Conservation (phyloP, 2,888 invertebrate genomes). For the Pomacea canaliculata region DNA sequence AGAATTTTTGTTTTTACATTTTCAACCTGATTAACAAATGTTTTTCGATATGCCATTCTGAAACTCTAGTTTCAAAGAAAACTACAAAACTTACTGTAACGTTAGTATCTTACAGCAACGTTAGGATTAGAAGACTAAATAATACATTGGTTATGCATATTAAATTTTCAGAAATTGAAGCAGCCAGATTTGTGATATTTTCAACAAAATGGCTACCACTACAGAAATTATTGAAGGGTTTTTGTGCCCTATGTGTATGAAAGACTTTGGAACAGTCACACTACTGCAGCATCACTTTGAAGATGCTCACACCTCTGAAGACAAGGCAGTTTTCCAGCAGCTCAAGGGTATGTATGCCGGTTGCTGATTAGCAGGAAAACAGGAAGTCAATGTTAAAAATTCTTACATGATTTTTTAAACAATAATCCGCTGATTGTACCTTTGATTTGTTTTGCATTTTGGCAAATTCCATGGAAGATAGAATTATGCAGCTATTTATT, state of each 20-base stretch:
- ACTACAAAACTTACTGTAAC: too few species aligned
- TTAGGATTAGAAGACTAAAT: too few species aligned
- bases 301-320: slow-evolving; percentile 80
- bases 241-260: slow-evolving; percentile 93
- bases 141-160: too few species aligned
- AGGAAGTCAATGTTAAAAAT: not conserved
- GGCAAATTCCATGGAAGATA: too few species aligned
- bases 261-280: slow-evolving; percentile 86
- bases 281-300: slow-evolving; percentile 91
- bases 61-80: too few species aligned
- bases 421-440: not conserved
- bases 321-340: slow-evolving; percentile 69
- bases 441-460: not conserved
- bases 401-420: not conserved
- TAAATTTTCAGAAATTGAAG: too few species aligned
- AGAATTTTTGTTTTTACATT: too few species aligned
- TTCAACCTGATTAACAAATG: too few species aligned
- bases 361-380: not conserved
- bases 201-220: slow-evolving; percentile 20
- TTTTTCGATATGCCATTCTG: too few species aligned
- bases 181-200: too few species aligned
- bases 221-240: slow-evolving; percentile 83
- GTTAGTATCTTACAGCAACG: too few species aligned
- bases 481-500: too few species aligned
- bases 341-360: slow-evolving; percentile 64